These are phyloP conservation scores for Lophochroa leadbeateri DNA, from an alignment of 2,113 vertebrate genomes.

Conservation along the genomic window DNA sequence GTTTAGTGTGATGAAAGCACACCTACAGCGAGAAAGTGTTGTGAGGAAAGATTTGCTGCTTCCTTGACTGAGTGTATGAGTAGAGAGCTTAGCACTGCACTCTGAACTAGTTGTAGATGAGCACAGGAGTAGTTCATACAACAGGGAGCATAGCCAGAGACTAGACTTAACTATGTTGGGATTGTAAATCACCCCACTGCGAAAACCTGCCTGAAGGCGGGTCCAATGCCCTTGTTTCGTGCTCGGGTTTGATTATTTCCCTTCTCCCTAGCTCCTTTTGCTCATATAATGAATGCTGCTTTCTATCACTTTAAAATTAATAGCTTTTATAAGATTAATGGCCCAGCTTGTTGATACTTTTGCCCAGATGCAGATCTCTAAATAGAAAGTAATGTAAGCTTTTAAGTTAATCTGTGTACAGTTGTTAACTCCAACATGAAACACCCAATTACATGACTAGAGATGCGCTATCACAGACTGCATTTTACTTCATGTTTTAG, in stretches of 20 bases:
- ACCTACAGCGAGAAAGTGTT: neutral
- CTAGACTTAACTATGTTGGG: neutral
- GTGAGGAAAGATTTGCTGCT: neutral
- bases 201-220: neutral
- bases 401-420: neutral
- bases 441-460: rapidly evolving
- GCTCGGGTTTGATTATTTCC: neutral
- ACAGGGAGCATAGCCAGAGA: neutral
- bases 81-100: neutral
- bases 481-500: neutral
- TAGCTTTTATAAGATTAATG: neutral
- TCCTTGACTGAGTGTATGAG: neutral
- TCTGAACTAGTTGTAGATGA: neutral
- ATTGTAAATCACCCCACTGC: neutral
- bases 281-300: neutral
- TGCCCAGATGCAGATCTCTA: neutral
- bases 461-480: rapidly evolving
- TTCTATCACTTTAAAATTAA: neutral
- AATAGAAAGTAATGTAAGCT: neutral
- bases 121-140: conserved; percentile 23
- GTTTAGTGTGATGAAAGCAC: neutral
- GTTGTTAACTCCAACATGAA: neutral
- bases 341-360: neutral
- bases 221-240: neutral
- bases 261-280: neutral